These are phyloP conservation scores for Dendrocopos noguchii DNA, from an alignment of 2,113 vertebrate genomes.

Conservation along the genomic window DNA sequence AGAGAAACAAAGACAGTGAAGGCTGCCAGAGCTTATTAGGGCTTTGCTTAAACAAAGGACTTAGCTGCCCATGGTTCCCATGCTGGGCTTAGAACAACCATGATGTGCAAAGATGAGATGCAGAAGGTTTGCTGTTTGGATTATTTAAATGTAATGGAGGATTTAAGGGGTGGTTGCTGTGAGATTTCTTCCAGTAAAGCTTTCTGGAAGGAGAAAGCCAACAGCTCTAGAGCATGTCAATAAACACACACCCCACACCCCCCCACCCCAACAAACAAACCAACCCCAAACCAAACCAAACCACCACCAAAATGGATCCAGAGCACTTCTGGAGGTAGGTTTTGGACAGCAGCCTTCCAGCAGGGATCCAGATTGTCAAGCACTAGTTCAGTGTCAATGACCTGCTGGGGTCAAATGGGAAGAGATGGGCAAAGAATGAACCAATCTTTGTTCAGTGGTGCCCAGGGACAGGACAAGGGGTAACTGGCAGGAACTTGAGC, in stretches of 20 bases:
- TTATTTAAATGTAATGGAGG: not conserved
- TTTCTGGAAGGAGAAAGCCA: not conserved
- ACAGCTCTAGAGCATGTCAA: not conserved
- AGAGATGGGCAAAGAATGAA: not conserved
- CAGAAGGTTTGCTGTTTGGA: not conserved
- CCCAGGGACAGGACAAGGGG: no score
- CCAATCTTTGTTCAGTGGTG: no score
- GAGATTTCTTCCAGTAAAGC: not conserved
- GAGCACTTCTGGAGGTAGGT: not conserved
- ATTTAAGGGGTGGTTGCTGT: not conserved
- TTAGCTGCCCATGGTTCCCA: not conserved
- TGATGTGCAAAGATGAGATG: not conserved
- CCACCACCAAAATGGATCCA: not conserved
- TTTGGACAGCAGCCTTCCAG: not conserved
- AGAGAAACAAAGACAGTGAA: not conserved
- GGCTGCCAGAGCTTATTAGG: not conserved
- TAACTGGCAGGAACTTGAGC: no score
- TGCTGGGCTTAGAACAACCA: not conserved
- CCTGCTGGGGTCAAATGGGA: not conserved
- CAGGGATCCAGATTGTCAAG: not conserved
- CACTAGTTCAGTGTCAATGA: not conserved
- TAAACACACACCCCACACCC: no score
- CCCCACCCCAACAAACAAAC: no score
- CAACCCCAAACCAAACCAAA: no score
- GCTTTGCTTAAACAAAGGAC: not conserved